These are phyloP conservation scores for Capromys pilorides DNA, from an alignment of 2,797 vertebrate genomes.

Conservation along the genomic window DNA sequence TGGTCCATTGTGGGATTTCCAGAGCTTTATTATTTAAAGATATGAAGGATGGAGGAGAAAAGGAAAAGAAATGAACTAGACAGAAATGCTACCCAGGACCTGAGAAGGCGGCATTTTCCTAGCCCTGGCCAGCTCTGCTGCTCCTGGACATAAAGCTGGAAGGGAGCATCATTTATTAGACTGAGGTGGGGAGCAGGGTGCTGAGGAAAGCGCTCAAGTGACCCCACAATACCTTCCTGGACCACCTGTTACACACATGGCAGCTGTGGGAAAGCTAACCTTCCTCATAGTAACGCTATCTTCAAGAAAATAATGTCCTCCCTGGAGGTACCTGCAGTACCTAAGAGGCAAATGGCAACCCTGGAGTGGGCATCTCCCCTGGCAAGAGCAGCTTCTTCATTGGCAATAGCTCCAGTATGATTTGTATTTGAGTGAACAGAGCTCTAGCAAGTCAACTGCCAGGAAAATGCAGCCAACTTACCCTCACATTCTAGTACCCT, in stretches of 20 bases:
- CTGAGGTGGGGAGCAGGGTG: background rate
- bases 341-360: background rate
- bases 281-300: background rate
- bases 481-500: background rate
- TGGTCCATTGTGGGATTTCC: background rate
- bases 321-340: background rate
- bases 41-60: background rate
- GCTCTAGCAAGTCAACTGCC: background rate
- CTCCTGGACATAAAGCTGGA: background rate
- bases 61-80: background rate
- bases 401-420: background rate
- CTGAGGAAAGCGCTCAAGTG: background rate
- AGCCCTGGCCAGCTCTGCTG: background rate
- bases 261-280: background rate
- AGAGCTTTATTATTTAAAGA: background rate
- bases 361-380: background rate
- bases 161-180: background rate
- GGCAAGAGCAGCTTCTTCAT: background rate
- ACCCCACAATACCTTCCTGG: background rate
- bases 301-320: background rate
- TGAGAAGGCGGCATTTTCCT: background rate
- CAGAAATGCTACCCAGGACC: background rate
- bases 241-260: background rate
- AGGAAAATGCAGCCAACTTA: background rate
- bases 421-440: background rate